Evolutionary conservation across 2,113 vertebrate species (phyloP).

Genomic region (Myotis yumanensis): DNA sequence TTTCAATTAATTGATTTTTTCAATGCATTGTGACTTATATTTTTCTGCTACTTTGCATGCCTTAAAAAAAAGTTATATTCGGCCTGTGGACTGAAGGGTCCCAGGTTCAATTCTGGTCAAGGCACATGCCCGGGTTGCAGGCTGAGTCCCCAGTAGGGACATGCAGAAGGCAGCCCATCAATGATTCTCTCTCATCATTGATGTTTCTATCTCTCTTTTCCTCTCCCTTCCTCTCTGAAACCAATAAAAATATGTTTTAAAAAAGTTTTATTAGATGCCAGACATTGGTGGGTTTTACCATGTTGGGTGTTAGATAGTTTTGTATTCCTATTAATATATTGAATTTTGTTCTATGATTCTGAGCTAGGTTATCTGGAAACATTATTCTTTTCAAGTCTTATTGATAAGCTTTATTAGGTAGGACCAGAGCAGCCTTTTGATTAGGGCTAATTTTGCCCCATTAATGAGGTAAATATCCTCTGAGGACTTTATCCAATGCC

Average conservation of each 20-base stretch:
- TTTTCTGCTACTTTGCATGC: constrained; percentile 43
- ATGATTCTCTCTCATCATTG: too few species aligned
- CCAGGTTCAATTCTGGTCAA: too few species aligned
- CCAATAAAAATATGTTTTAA: too few species aligned
- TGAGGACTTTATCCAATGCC: neutral
- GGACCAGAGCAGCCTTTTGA: neutral
- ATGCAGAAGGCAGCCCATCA: too few species aligned
- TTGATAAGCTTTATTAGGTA: constrained; percentile 13
- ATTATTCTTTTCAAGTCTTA: constrained; percentile 11
- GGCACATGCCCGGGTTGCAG: too few species aligned
- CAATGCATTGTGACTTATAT: neutral
- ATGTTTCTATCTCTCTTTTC: too few species aligned
- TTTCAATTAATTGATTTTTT: constrained; percentile 26
- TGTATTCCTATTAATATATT: constrained; percentile 23
- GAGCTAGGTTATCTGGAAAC: constrained; percentile 1
- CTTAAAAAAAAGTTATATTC: neutral
- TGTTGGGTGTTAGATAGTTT: neutral
- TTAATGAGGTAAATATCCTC: neutral
- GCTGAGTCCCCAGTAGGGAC: too few species aligned
- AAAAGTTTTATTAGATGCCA: neutral
- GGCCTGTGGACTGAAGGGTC: too few species aligned
- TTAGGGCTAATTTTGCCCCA: neutral
- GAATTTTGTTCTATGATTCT: neutral
- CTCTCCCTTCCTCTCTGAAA: too few species aligned
- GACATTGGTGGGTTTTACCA: neutral